These are phyloP conservation scores for Hoplodrina blanda DNA, from an alignment of 2,888 invertebrate species.

Conservation along the genomic window DNA sequence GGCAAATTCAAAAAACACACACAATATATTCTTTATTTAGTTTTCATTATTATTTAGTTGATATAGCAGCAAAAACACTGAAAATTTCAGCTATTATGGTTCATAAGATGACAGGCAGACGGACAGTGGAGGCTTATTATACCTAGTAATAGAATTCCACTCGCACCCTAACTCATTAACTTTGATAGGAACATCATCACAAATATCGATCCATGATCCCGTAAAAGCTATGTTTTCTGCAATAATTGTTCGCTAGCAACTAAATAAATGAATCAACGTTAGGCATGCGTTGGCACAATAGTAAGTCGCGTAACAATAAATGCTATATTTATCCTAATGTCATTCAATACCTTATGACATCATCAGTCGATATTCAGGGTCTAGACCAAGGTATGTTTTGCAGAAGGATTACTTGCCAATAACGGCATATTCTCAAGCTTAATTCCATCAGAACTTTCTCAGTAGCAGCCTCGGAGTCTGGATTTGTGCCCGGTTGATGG, in stretches of 20 bases:
- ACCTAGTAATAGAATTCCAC: too few species aligned
- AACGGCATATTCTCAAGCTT: background rate
- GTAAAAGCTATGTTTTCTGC: slow-evolving; percentile 10
- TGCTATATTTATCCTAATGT: slow-evolving; percentile 51
- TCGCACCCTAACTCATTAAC: too few species aligned
- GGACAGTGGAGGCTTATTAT: too few species aligned
- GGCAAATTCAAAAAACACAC: too few species aligned
- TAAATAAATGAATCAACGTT: slow-evolving; percentile 35
- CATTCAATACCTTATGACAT: slow-evolving; percentile 49
- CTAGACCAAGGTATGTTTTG: background rate
- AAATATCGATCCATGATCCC: background rate
- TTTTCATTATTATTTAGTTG: too few species aligned
- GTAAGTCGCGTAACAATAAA: slow-evolving; percentile 42
- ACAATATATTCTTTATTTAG: too few species aligned
- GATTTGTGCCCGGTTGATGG: too few species aligned
- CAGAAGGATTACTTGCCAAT: slow-evolving; percentile 25
- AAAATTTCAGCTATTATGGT: too few species aligned
- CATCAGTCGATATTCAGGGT: slow-evolving; percentile 32
- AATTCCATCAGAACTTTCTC: too few species aligned
- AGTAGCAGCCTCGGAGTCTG: too few species aligned
- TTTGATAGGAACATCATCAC: background rate
- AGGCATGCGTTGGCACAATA: slow-evolving; percentile 25
- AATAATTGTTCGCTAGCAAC: background rate
- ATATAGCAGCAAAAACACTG: too few species aligned
- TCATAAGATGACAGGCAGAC: too few species aligned